Evolutionary conservation across 2,797 vertebrate species (phyloP).

Genomic region (Eremophila alpestris): DNA sequence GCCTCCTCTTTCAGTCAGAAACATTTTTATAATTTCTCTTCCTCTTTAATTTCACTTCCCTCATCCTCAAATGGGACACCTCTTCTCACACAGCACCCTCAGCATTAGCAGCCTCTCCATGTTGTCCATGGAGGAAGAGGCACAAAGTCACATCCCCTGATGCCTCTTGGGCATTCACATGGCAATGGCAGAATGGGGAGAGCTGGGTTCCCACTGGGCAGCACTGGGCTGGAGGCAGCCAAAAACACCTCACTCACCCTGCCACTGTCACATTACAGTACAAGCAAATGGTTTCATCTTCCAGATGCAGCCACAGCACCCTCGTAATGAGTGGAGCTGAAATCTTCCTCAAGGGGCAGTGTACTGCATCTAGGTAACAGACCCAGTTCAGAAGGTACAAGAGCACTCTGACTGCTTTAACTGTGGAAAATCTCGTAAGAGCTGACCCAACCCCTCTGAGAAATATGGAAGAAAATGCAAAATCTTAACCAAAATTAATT

Average conservation of each 20-base stretch:
- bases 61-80: neutral
- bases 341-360: neutral
- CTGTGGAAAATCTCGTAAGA: neutral
- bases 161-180: fast-evolving
- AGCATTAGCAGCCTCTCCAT: neutral
- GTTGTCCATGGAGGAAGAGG: fast-evolving
- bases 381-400: neutral
- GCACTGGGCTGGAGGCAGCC: neutral
- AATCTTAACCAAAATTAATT: neutral
- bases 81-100: neutral
- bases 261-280: neutral
- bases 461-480: neutral
- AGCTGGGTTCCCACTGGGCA: neutral
- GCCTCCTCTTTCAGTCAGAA: neutral
- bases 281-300: neutral
- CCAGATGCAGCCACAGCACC: neutral
- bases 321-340: neutral
- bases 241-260: neutral
- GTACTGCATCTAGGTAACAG: neutral
- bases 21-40: neutral
- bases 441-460: neutral
- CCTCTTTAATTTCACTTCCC: neutral
- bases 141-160: neutral
- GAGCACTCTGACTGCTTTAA: neutral
- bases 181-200: neutral